phyloP scores from a whole-genome alignment of 2,888 invertebrate genomes.

The Camponotus fellah region DNA sequence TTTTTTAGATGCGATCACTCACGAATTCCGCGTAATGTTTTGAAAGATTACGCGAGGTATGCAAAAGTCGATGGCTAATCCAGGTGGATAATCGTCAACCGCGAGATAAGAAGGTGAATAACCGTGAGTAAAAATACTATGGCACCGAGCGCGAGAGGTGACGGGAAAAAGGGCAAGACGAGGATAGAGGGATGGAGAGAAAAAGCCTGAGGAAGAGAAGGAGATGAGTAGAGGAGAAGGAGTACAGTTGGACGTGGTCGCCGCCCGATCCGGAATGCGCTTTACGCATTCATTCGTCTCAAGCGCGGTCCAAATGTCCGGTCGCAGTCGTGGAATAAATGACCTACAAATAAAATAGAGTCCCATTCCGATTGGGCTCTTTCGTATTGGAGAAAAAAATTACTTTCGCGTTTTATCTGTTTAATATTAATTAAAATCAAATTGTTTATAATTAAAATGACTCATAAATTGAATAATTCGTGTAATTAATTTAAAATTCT shows the following conservation, averaged over 20 bases:
- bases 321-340: slow-evolving; percentile 81
- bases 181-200: slow-evolving; percentile 49
- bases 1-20: slow-evolving; percentile 4
- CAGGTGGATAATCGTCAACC: slow-evolving; percentile 68
- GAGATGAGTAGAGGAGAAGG: slow-evolving; percentile 52
- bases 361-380: slow-evolving; percentile 80
- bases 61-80: slow-evolving; percentile 40
- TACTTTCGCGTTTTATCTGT: slow-evolving; percentile 69
- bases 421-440: neutral
- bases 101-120: slow-evolving; percentile 84
- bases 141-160: slow-evolving; percentile 67
- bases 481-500: neutral
- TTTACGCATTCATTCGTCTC: slow-evolving; percentile 76
- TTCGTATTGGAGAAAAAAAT: slow-evolving; percentile 79
- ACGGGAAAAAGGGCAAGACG: slow-evolving; percentile 52
- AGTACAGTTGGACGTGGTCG: slow-evolving; percentile 78
- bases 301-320: slow-evolving; percentile 79
- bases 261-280: slow-evolving; percentile 83
- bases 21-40: neutral
- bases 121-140: slow-evolving; percentile 85
- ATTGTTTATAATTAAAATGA: neutral
- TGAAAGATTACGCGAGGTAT: neutral
- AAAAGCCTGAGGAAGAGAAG: slow-evolving; percentile 44
- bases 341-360: slow-evolving; percentile 83
- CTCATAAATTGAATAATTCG: neutral